Evolutionary conservation across 1,140 invertebrate genomes (phyloP).

Genomic region (Idris sp.): DNA sequence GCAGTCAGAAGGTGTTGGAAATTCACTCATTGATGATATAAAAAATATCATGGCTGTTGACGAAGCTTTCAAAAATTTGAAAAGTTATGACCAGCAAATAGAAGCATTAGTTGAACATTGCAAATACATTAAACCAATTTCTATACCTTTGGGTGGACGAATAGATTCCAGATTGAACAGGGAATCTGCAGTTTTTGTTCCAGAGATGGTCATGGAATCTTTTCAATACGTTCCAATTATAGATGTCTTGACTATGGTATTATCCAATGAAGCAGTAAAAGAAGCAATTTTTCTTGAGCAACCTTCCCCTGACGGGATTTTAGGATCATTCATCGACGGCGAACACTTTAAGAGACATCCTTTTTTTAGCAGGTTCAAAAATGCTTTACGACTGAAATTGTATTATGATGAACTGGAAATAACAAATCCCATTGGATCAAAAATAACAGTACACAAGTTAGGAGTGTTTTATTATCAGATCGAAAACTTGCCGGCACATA

Average conservation of each 20-base stretch:
- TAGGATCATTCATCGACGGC: conserved; percentile 10
- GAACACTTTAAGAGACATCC: conserved; percentile 2
- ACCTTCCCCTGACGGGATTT: background rate
- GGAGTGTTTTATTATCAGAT: conserved; percentile 25
- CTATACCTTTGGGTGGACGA: conserved; percentile 40
- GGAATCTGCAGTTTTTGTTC: conserved; percentile 25
- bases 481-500: conserved; percentile 12
- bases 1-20: conserved; percentile 9
- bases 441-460: conserved; percentile 20
- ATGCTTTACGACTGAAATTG: conserved; percentile 16
- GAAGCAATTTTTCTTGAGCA: conserved; percentile 2
- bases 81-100: conserved; percentile 46
- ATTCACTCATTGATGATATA: conserved; percentile 18
- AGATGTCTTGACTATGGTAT: conserved; percentile 5
- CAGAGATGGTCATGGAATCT: conserved; percentile 12
- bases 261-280: conserved; percentile 5
- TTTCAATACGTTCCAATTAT: conserved; percentile 24
- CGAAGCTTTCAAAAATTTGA: conserved; percentile 34
- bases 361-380: conserved; percentile 7
- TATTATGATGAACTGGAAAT: conserved; percentile 22
- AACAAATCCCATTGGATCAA: conserved; percentile 17
- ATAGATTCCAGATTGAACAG: conserved; percentile 18
- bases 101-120: conserved; percentile 32
- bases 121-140: conserved; percentile 26
- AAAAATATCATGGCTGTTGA: conserved; percentile 17